phyloP scores from a whole-genome alignment of 2,888 invertebrate species.

The Myopa tessellatipennis region DNA sequence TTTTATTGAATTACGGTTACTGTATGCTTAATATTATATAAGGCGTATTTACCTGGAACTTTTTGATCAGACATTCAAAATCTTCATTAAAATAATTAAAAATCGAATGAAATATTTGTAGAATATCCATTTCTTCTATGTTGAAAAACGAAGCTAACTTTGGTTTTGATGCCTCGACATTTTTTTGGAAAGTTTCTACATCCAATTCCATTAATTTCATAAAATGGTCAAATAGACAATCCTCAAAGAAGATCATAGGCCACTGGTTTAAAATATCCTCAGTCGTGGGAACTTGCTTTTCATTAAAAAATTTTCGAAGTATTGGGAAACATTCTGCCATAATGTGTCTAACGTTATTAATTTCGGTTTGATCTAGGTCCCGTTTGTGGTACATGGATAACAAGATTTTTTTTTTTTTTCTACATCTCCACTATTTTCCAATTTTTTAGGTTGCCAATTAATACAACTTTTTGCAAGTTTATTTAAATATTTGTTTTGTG shows the following conservation, averaged over 20 bases:
- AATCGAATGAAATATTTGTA: slow-evolving; percentile 5
- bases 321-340: slow-evolving; percentile 2
- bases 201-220: not conserved
- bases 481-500: slow-evolving; percentile 10
- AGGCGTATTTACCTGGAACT: slow-evolving; percentile 3
- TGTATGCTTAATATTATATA: slow-evolving; percentile 6
- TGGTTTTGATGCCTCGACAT: not conserved
- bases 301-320: not conserved
- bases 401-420: not conserved
- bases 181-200: not conserved
- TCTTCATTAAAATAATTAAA: slow-evolving; percentile 6
- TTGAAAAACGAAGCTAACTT: slow-evolving; percentile 2
- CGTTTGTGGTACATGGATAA: not conserved
- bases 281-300: not conserved
- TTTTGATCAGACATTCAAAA: slow-evolving; percentile 1
- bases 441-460: slow-evolving; percentile 3
- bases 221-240: slow-evolving; percentile 8
- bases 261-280: not conserved
- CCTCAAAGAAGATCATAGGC: slow-evolving; percentile 1
- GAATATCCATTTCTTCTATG: not conserved
- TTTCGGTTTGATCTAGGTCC: not conserved
- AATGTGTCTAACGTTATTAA: not conserved
- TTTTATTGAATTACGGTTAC: slow-evolving; percentile 10
- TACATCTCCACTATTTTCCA: not conserved
- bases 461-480: slow-evolving; percentile 5